These are phyloP conservation scores for Cyprinodon brontotheroides DNA, from an alignment of 2,113 vertebrate genomes.

Conservation along the genomic window DNA sequence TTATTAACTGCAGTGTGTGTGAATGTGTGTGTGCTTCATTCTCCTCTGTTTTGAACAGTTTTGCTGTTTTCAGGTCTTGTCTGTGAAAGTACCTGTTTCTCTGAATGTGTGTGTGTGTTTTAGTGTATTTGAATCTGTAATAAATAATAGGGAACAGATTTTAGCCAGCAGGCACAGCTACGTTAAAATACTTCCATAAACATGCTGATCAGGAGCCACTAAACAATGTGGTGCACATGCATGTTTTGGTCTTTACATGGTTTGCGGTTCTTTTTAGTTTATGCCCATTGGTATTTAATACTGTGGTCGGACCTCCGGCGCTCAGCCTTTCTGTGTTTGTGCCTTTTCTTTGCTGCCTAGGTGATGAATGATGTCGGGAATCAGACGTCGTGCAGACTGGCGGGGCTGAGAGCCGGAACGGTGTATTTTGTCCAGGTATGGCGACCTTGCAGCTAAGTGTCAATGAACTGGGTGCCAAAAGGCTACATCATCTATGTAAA, in stretches of 20 bases:
- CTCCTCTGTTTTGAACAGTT: neutral
- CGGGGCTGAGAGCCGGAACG: conserved; percentile 90
- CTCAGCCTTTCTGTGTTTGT: conserved; percentile 48
- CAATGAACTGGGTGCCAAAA: neutral
- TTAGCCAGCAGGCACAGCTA: conserved; percentile 56
- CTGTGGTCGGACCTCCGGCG: conserved; percentile 52
- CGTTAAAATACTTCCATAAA: conserved; percentile 66
- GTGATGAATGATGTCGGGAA: conserved; percentile 96
- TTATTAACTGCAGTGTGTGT: conserved; percentile 48
- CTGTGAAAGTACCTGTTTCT: conserved; percentile 29
- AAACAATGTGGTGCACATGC: conserved; percentile 62
- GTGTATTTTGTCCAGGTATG: conserved; percentile 95
- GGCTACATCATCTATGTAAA: neutral
- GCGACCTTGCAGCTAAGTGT: neutral
- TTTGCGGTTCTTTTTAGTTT: conserved; percentile 50
- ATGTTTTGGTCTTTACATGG: conserved; percentile 60
- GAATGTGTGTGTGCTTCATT: conserved; percentile 6
- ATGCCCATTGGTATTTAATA: conserved; percentile 58
- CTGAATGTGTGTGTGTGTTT: conserved; percentile 22
- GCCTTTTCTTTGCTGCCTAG: conserved; percentile 66
- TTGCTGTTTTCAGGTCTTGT: conserved; percentile 10
- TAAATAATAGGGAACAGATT: conserved; percentile 74
- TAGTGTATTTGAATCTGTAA: conserved; percentile 45
- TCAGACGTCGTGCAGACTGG: conserved; percentile 93
- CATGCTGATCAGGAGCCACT: conserved; percentile 64